Conservation (phyloP, 2,113 vertebrate species). For the Psittacus erithacus region DNA sequence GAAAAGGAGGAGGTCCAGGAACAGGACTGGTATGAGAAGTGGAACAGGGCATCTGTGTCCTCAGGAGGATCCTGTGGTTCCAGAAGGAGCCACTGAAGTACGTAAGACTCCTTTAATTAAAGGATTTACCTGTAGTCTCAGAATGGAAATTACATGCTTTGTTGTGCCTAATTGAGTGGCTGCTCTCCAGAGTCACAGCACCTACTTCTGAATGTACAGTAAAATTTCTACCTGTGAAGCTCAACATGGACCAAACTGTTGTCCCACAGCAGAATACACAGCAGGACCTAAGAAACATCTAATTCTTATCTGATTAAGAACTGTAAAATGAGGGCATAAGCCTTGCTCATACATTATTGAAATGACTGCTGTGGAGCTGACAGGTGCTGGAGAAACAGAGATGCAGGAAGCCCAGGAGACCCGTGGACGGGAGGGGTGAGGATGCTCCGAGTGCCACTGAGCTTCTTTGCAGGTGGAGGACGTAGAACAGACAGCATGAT, state of each 20-base stretch:
- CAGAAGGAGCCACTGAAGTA: constrained; percentile 41
- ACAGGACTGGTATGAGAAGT: constrained; percentile 7
- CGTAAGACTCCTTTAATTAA: constrained; percentile 45
- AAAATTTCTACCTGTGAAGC: background rate
- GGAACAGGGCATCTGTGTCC: constrained; percentile 44
- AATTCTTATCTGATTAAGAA: constrained; percentile 11
- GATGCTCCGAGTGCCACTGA: background rate
- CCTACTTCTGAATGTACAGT: background rate
- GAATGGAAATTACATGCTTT: background rate
- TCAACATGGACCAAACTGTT: background rate
- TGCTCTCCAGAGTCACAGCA: background rate
- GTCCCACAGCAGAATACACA: background rate
- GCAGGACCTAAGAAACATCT: background rate
- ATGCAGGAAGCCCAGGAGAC: background rate
- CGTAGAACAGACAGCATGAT: background rate
- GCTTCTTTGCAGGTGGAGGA: background rate
- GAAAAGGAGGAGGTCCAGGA: constrained; percentile 3
- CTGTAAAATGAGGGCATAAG: background rate
- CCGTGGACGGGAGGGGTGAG: rapidly evolving
- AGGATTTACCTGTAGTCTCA: constrained; percentile 34
- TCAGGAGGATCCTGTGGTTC: constrained; percentile 34
- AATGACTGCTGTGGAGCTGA: background rate
- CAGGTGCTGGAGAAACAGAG: background rate
- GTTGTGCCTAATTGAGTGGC: background rate
- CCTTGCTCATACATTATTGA: constrained; percentile 9